Evolutionary conservation across 2,797 vertebrate species (phyloP).

Genomic region (Capromys pilorides): DNA sequence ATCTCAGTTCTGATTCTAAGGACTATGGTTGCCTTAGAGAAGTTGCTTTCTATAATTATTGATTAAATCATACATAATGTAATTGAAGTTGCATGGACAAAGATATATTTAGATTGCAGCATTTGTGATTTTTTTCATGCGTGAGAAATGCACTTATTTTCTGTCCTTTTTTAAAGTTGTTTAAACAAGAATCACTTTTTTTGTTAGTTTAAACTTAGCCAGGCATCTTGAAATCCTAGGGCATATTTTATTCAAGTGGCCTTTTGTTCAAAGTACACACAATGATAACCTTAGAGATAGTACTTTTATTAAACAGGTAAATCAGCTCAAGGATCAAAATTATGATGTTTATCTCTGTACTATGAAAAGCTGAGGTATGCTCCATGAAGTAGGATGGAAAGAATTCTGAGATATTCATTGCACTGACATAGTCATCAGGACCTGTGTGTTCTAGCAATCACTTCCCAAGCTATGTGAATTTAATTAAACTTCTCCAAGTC

Average conservation of each 20-base stretch:
- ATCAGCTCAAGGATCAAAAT: slow-evolving; percentile 33
- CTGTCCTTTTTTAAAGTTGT: slow-evolving; percentile 61
- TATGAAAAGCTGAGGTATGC: neutral
- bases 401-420: neutral
- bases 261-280: slow-evolving; percentile 23
- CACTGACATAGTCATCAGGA: neutral
- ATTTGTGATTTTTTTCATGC: slow-evolving; percentile 69
- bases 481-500: neutral
- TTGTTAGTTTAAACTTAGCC: slow-evolving; percentile 16
- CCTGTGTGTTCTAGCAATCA: neutral
- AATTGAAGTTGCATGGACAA: slow-evolving; percentile 72
- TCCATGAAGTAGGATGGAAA: neutral
- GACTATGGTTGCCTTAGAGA: slow-evolving; percentile 47
- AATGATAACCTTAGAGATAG: slow-evolving; percentile 14
- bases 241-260: slow-evolving; percentile 38
- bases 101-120: slow-evolving; percentile 62
- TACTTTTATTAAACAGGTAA: slow-evolving; percentile 45
- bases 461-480: neutral
- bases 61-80: slow-evolving; percentile 59
- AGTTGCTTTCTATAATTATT: slow-evolving; percentile 75
- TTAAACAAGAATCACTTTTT: slow-evolving; percentile 23
- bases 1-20: slow-evolving; percentile 46
- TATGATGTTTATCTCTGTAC: slow-evolving; percentile 1
- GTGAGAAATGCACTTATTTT: slow-evolving; percentile 67
- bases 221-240: slow-evolving; percentile 1